Evolutionary conservation across 2,113 vertebrate species (phyloP).

Genomic region (Glareola pratincola): DNA sequence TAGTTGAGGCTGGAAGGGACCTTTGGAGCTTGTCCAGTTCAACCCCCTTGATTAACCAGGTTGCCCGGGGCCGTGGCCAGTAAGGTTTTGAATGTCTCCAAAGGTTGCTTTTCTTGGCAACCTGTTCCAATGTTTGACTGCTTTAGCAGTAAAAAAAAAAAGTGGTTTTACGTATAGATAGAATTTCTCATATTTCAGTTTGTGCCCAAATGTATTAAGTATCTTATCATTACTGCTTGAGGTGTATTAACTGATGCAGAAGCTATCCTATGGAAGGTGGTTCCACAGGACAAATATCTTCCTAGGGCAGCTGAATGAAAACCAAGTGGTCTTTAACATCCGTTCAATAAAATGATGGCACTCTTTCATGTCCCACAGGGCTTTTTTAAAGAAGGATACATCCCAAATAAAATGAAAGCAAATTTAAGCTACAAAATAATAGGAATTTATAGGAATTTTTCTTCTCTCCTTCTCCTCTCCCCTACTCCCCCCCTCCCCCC

Average conservation of each 20-base stretch:
- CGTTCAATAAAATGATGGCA: background rate
- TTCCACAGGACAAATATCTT: background rate
- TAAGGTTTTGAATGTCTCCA: background rate
- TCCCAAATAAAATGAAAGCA: background rate
- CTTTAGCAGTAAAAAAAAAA: background rate
- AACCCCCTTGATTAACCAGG: background rate
- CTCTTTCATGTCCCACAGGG: background rate
- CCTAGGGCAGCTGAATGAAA: background rate
- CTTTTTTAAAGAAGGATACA: background rate
- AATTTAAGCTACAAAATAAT: background rate
- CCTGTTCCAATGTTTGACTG: background rate
- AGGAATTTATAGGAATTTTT: background rate
- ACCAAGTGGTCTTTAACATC: background rate
- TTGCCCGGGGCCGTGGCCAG: background rate
- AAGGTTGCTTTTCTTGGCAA: background rate
- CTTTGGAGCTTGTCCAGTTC: background rate
- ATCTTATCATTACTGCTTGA: background rate
- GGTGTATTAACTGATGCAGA: background rate
- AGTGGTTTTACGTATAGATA: background rate
- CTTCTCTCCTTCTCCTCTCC: fast-evolving
- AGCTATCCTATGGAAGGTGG: background rate
- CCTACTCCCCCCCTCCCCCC: background rate
- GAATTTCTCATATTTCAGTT: background rate
- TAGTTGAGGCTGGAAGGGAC: background rate
- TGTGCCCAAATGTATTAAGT: background rate